Base-by-base conservation (phyloP, 2,888 invertebrate species). In the Thereva nobilitata region DNA sequence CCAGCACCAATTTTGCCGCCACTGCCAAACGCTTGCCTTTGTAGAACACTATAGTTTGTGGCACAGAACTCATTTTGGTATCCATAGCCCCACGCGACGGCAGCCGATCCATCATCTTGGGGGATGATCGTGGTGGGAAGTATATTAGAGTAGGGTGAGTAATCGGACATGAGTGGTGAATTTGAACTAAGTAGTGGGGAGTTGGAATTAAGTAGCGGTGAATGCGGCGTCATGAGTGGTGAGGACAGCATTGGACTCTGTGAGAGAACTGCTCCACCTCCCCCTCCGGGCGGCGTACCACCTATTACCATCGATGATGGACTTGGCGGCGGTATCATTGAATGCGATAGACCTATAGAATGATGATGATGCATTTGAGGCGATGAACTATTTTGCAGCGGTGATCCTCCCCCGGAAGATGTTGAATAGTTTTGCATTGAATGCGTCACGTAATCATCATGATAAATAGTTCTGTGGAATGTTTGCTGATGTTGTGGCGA, bases 51-150 rank as follows among this genome's bases (percentile, higher is more conserved):
- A 67, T 80, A 83, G 84, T 87, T 82, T 83, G 89, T 67, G 82
- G 86, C 61, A 84, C 86, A 76, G 83, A 89, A 69, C 82, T 87
- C 68, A 83, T 85, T 75, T 85, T 82, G 53, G 83, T 85, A 77
- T 84, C 87, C 76, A 76, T 79, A 79, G 70, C 77, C 74, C 64
- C 76, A 74, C n/a, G 75, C 69, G 4, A 74, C 70, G 1, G 67
- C 67, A 7, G 64, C 68, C 8, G 74, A 72, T 67, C 72, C 74
- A 4, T 76, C 76, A 61, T 77, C 79, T 59, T 77, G 76, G 9
- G 77, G 70, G 34, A 78, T 71, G 71, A 74, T 72, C 67, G 76
- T 72, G 6, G 76, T 73, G 45, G 75, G 72, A 65, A 79, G 72
- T 71, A 80, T 76, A 49, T 76, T 76, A 9, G 77, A 75, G 71